Evolutionary conservation across 92 coral and sea anemone species (phyloP), one percentile per base, ranked within the genome.

Genomic region (Parazoanthus atlanticus): DNA sequence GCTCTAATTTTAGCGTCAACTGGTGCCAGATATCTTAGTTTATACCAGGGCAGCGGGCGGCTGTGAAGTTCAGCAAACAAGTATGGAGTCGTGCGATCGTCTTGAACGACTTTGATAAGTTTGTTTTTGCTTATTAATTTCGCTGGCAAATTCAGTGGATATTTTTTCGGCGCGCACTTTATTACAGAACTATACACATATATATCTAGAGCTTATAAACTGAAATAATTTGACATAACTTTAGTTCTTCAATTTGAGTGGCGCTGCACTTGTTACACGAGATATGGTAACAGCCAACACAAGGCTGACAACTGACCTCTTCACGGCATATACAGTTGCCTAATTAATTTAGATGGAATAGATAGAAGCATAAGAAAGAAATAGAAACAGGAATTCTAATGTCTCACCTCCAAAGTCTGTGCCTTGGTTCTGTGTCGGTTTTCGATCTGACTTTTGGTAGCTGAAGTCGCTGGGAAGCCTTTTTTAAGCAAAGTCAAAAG

Each of bases 401-500:
- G 66, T 38, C 87, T 84, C 40, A 84, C 87, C 87, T 25, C 78
- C 29, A 12, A 9, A 5, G 76, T 70, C 87, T 84, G 87, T 43
- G 76, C 30, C 29, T 8, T 41, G 16, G 87, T 84, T 84, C 65
- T 67, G 78, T 46, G n/a, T 69, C 40, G 36, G 65, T 38, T 84
- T 69, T 69, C 67, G 12, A 31, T 25, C 77, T 26, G 65, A 46
- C 41, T 31, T 15, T 29, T 43, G 26, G 43, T 46, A 41, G 23
- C 43, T 69, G 16, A 41, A 33, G 30, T 16, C 12, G 49, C 13
- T 8, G 33, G 26, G 40, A 41, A 5, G 40, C 74, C 70, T 84
- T 70, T 23, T 13, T 3, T 12, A n/a, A 47, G 36, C 3, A 26
- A 70, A 70, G 25, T 69, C 26, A 47, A n/a, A n/a, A 70, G 46